Conservation (phyloP, 2,797 vertebrate species). For the Intellagama lesueurii region DNA sequence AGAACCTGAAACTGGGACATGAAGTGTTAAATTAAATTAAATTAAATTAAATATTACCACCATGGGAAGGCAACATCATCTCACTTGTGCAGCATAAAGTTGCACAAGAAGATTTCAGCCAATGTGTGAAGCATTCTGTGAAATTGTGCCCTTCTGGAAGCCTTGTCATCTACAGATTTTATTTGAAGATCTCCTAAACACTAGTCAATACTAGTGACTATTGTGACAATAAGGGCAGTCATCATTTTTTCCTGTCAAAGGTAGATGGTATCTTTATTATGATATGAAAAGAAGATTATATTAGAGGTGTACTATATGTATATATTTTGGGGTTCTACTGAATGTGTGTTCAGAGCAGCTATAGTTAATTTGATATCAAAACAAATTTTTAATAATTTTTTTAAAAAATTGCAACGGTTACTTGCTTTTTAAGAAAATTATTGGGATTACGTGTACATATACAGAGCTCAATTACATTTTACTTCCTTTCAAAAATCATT, state of each 20-base stretch:
- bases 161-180: background rate
- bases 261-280: no score
- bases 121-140: background rate
- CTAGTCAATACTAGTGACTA: background rate
- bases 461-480: conserved; percentile 18
- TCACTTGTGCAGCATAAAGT: no score
- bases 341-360: no score
- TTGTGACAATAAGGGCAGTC: background rate
- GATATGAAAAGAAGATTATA: no score
- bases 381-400: background rate
- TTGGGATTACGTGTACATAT: background rate
- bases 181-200: background rate
- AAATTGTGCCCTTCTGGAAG: background rate
- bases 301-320: background rate
- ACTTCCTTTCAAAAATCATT: conserved; percentile 1
- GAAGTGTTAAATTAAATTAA: no score
- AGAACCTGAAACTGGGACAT: no score
- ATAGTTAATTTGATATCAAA: background rate
- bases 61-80: no score
- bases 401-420: background rate
- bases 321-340: no score
- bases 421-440: conserved; percentile 27
- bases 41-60: no score
- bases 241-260: background rate
- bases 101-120: background rate